Base-by-base conservation (phyloP, 2,888 invertebrate species). In the Acanthacorydalis orientalis region DNA sequence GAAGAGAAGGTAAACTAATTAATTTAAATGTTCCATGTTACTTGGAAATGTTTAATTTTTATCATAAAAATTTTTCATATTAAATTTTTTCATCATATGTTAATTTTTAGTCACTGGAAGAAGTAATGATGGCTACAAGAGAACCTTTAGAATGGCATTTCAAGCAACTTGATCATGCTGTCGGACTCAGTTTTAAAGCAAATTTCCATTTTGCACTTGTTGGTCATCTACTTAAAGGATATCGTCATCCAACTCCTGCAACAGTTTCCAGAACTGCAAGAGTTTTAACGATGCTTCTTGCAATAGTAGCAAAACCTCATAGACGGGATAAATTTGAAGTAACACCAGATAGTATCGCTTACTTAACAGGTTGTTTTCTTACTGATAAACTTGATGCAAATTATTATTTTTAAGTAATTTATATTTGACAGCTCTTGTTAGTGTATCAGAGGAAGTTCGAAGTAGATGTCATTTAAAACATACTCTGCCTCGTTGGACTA, bases 181-280 rank as follows among this genome's bases (percentile, higher is more conserved):
- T 97, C 23, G 96, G 96, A 23, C 71, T 96, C 37, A 93, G 92
- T 50, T 96, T 96, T 68, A 91, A 89, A 53, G 85, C 87, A 2
- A 90, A 90, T 70, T 97, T 97, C 68, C 92, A 97, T 73, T 97
- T 97, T 70, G 97, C 96, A 6, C 72, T 97, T 47, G 97, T 95
- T 41, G 97, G 97, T 1, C 96, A 98, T 73, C 74, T 98, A 49
- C 72, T 97, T 50, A 97, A 97, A 68, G 87, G 84, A 31, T 95
- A 87, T 67, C 78, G 96, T 0, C 96, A 97, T 74, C 90, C 92
- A 11, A 83, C 83, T 1, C 83, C 88, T 1, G 89, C 88, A 7
- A 93, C 93, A 0, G 91, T 92, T 11, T 87, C 92, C 0, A 78
- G 95, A 53, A 92, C 95, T 0, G 79, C 86, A 8, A 75, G 96